Evolutionary conservation across 2,113 vertebrate species (phyloP).

Genomic region (Solenodon paradoxus): DNA sequence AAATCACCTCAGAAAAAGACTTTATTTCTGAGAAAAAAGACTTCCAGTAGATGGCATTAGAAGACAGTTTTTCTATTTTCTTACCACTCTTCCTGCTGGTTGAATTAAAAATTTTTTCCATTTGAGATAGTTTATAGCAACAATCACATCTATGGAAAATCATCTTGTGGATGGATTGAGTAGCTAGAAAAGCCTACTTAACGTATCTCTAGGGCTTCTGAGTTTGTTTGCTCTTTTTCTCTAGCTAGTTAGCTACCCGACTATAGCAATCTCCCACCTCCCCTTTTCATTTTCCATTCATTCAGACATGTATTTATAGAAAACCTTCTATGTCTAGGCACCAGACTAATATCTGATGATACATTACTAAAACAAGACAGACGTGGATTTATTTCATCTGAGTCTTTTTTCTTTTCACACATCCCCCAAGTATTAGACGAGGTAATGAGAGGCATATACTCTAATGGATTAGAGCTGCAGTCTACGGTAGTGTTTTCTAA

Average conservation of each 20-base stretch:
- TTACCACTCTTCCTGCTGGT: background rate
- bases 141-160: background rate
- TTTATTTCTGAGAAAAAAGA: slow-evolving; percentile 55
- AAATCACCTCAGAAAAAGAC: background rate
- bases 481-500: background rate
- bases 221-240: background rate
- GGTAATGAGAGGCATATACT: background rate
- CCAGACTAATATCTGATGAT: background rate
- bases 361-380: background rate
- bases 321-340: background rate
- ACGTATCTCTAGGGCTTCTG: slow-evolving; percentile 5
- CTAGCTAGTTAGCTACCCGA: background rate
- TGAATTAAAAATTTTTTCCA: slow-evolving; percentile 60
- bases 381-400: background rate
- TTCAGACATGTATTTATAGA: background rate
- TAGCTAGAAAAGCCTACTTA: slow-evolving; percentile 33
- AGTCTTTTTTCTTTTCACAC: background rate
- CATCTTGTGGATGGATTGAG: slow-evolving; percentile 18
- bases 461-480: background rate
- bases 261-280: background rate
- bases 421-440: background rate
- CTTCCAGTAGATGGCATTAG: slow-evolving; percentile 83
- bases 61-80: slow-evolving; percentile 57
- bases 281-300: slow-evolving; percentile 7
- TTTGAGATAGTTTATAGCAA: slow-evolving; percentile 51